Conservation (phyloP, 2,888 invertebrate species). For the Pollenia griseotomentosa region DNA sequence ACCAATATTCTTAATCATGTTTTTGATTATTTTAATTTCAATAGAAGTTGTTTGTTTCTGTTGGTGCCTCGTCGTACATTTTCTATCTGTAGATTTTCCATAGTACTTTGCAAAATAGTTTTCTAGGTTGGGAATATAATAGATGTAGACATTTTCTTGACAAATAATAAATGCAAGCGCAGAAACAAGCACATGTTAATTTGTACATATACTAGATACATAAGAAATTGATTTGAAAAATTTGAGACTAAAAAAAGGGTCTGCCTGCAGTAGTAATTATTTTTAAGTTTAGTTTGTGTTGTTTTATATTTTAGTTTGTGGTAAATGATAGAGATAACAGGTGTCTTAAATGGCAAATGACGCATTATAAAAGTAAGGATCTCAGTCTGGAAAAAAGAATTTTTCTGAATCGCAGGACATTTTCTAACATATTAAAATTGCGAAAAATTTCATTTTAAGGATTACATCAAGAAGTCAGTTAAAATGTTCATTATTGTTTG, state of each 20-base stretch:
- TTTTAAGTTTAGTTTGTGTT: no score
- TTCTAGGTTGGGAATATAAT: slow-evolving; percentile 46
- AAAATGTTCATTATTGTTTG: no score
- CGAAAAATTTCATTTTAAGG: no score
- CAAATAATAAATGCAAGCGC: slow-evolving; percentile 52
- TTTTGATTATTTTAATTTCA: slow-evolving; percentile 44
- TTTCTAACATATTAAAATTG: no score
- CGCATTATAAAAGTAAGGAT: no score
- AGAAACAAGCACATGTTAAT: neutral
- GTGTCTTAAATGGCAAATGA: no score
- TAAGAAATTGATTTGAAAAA: neutral
- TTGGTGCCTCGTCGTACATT: neutral
- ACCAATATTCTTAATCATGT: slow-evolving; percentile 16
- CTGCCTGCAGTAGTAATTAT: slow-evolving; percentile 54
- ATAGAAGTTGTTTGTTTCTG: neutral
- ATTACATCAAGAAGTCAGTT: no score
- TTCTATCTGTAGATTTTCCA: neutral
- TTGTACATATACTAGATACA: neutral
- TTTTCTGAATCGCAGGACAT: no score
- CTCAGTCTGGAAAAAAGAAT: no score
- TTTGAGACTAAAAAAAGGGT: neutral
- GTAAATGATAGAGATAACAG: slow-evolving; percentile 22
- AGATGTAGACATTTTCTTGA: slow-evolving; percentile 63
- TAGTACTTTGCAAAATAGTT: slow-evolving; percentile 4
- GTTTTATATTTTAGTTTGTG: no score